phyloP scores from a whole-genome alignment of 2,113 vertebrate species.

The Dicaeum eximium region DNA sequence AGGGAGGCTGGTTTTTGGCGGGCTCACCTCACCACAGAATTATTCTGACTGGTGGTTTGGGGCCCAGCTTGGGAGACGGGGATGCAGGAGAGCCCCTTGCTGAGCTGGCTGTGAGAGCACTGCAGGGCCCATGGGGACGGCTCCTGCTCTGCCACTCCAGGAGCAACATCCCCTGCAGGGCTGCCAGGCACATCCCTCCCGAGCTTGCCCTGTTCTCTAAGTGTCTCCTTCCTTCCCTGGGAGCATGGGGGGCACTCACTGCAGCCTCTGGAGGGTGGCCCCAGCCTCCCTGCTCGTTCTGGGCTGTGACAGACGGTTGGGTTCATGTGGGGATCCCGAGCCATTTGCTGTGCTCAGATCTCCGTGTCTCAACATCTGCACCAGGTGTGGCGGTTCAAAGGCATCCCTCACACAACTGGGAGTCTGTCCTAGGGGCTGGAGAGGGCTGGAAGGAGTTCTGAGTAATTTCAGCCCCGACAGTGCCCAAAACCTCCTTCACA shows the following conservation, averaged over 20 bases:
- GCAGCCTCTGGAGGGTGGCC: background rate
- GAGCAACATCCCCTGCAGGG: background rate
- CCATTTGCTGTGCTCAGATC: background rate
- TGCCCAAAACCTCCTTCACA: background rate
- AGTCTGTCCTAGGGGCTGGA: background rate
- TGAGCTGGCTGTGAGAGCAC: background rate
- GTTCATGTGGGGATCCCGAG: background rate
- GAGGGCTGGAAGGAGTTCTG: background rate
- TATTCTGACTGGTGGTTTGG: background rate
- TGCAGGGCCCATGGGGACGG: rapidly evolving
- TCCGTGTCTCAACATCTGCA: background rate
- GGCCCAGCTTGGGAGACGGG: background rate
- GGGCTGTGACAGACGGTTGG: background rate
- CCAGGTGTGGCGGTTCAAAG: background rate
- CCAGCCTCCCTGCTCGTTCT: rapidly evolving
- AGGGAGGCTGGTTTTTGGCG: background rate
- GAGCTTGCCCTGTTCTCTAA: background rate
- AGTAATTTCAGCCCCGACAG: background rate
- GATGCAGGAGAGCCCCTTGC: background rate
- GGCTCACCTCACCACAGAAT: background rate
- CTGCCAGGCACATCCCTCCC: background rate
- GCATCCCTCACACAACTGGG: background rate
- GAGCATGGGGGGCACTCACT: rapidly evolving
- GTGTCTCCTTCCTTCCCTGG: background rate
- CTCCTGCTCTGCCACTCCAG: background rate